Evolutionary conservation across 2,797 vertebrate species (phyloP).

Genomic region (Myripristis murdjan): DNA sequence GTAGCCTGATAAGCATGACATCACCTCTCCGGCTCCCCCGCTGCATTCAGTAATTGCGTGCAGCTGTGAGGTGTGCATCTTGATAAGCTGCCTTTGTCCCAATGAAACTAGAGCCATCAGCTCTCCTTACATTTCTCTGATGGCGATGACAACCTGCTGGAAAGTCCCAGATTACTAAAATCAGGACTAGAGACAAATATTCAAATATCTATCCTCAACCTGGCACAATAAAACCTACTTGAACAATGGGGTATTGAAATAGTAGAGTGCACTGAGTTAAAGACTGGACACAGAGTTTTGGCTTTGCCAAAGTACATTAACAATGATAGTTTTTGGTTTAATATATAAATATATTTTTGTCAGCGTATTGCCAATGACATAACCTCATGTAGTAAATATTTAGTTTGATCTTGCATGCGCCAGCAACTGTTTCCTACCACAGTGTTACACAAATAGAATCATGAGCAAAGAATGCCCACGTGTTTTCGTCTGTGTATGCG

Average conservation of each 20-base stretch:
- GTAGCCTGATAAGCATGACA: slow-evolving; percentile 38
- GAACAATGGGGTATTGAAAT: too few species aligned
- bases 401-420: slow-evolving; percentile 19
- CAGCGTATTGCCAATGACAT: slow-evolving; percentile 1
- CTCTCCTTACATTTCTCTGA: slow-evolving; percentile 1
- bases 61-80: slow-evolving; percentile 30
- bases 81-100: not conserved
- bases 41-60: slow-evolving; percentile 2
- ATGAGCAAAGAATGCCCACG: slow-evolving; percentile 37
- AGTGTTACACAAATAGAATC: slow-evolving; percentile 43
- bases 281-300: not conserved
- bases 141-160: not conserved
- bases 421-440: slow-evolving; percentile 29
- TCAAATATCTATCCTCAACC: slow-evolving; percentile 7
- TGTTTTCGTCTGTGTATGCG: not conserved
- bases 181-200: too few species aligned
- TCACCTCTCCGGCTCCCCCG: slow-evolving; percentile 5
- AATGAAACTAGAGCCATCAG: not conserved
- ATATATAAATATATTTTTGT: not conserved
- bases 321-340: not conserved
- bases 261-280: not conserved
- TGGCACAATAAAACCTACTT: slow-evolving; percentile 29
- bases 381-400: slow-evolving; percentile 55
- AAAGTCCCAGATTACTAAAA: not conserved
- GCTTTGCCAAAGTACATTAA: not conserved